These are phyloP conservation scores for Patella vulgata DNA, from an alignment of 1,140 invertebrate genomes.

Conservation along the genomic window DNA sequence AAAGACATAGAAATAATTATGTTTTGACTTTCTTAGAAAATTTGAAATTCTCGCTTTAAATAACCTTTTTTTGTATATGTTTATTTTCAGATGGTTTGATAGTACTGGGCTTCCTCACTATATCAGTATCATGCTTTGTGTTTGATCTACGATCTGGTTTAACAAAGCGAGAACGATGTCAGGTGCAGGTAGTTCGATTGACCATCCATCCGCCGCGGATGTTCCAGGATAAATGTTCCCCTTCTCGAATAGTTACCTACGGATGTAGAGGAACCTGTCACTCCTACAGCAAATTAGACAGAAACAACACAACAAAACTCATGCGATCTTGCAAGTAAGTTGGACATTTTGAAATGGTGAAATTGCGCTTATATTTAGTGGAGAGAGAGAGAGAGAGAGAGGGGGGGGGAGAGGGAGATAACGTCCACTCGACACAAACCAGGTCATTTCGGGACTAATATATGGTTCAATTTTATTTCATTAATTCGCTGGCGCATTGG, in stretches of 20 bases:
- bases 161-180: slow-evolving; percentile 4
- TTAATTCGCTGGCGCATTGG: too few relatives aligned
- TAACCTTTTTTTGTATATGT: background rate
- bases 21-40: too few relatives aligned
- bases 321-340: slow-evolving; percentile 26
- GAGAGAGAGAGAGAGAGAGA: slow-evolving; percentile 1
- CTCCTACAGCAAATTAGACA: slow-evolving; percentile 28
- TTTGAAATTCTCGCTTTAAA: too few relatives aligned
- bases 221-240: slow-evolving; percentile 3
- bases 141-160: slow-evolving; percentile 11
- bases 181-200: slow-evolving; percentile 13
- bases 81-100: background rate
- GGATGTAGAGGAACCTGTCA: slow-evolving; percentile 25
- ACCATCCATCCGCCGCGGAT: slow-evolving; percentile 16
- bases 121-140: background rate
- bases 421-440: too few relatives aligned
- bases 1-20: too few relatives aligned
- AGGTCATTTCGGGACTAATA: too few relatives aligned
- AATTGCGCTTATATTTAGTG: background rate
- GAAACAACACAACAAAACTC: slow-evolving; percentile 18
- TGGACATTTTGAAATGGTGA: background rate
- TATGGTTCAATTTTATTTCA: too few relatives aligned
- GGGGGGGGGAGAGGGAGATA: slow-evolving; percentile 2
- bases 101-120: slow-evolving; percentile 6
- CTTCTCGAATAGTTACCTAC: slow-evolving; percentile 7